A percentile compares a stretch with the other conserved stretches of the same genome.
phyloP scores from a whole-genome alignment of 1,140 invertebrate species.

The Samia ricini region DNA sequence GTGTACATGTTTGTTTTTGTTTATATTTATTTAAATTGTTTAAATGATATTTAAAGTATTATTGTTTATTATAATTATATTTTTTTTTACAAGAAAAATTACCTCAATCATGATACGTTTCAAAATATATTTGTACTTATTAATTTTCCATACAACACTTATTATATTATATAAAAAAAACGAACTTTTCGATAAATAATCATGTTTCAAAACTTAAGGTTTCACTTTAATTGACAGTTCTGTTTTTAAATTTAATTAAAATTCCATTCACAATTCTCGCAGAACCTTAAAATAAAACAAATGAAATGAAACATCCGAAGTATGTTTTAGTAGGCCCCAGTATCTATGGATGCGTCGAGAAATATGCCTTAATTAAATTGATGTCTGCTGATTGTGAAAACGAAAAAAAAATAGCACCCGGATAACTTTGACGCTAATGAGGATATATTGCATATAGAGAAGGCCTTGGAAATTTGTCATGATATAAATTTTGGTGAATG shows the following conservation, averaged over 20 bases:
- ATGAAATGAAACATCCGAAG: conserved; percentile 46
- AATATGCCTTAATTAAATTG: conserved; percentile 69
- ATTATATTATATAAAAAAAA: too few relatives aligned
- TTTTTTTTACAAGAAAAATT: too few relatives aligned
- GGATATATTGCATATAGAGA: conserved; percentile 37
- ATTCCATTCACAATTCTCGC: conserved; percentile 52
- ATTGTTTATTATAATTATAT: background rate
- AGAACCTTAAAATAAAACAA: conserved; percentile 41
- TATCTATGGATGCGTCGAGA: conserved; percentile 43
- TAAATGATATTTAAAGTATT: background rate
- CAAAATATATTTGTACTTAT: too few relatives aligned
- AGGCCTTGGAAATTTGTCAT: background rate
- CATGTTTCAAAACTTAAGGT: background rate
- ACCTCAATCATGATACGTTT: too few relatives aligned
- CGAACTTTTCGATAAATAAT: background rate
- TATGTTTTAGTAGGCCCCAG: conserved; percentile 56
- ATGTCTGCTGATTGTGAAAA: conserved; percentile 55
- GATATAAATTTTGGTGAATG: background rate
- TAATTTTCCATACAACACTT: too few relatives aligned
- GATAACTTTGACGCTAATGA: conserved; percentile 51
- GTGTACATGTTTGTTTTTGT: background rate
- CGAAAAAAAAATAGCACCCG: conserved; percentile 45
- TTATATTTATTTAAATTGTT: too few relatives aligned
- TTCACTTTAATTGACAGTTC: background rate
- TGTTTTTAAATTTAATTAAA: conserved; percentile 52